phyloP scores from a whole-genome alignment of 2,888 invertebrate genomes.

The Acholoe squamosa region DNA sequence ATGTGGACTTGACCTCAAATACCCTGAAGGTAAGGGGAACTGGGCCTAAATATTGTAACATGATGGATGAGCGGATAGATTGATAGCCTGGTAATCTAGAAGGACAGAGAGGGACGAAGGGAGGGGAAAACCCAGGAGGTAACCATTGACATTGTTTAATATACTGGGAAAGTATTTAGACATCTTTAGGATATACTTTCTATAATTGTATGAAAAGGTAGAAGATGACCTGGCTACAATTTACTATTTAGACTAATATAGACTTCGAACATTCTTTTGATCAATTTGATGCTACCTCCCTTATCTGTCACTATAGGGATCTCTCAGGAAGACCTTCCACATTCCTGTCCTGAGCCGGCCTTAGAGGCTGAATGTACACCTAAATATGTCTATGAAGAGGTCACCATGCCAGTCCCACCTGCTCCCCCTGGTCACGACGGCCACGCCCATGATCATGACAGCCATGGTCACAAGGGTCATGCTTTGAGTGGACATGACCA shows the following conservation, averaged over 20 bases:
- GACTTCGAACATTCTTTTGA: too few relatives aligned
- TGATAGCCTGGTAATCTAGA: too few relatives aligned
- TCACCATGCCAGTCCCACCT: neutral
- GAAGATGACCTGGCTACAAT: too few relatives aligned
- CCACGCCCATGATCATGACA: neutral
- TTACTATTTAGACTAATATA: too few relatives aligned
- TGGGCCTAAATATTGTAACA: neutral
- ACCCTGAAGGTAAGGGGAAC: constrained; percentile 1
- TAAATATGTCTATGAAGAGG: neutral
- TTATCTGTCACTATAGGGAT: constrained; percentile 2
- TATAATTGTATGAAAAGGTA: too few relatives aligned
- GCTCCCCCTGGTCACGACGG: neutral
- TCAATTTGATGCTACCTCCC: too few relatives aligned
- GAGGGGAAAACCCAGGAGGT: too few relatives aligned
- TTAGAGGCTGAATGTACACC: neutral
- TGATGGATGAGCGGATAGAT: too few relatives aligned
- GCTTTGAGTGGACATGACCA: neutral
- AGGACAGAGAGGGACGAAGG: too few relatives aligned
- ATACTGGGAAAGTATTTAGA: too few relatives aligned
- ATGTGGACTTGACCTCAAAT: neutral
- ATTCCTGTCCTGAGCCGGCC: constrained; percentile 1
- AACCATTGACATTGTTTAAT: too few relatives aligned
- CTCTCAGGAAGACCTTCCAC: constrained; percentile 6
- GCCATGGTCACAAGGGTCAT: neutral
- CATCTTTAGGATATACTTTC: too few relatives aligned